phyloP scores from a whole-genome alignment of 2,888 invertebrate species.

The Yponomeuta plumbellus region DNA sequence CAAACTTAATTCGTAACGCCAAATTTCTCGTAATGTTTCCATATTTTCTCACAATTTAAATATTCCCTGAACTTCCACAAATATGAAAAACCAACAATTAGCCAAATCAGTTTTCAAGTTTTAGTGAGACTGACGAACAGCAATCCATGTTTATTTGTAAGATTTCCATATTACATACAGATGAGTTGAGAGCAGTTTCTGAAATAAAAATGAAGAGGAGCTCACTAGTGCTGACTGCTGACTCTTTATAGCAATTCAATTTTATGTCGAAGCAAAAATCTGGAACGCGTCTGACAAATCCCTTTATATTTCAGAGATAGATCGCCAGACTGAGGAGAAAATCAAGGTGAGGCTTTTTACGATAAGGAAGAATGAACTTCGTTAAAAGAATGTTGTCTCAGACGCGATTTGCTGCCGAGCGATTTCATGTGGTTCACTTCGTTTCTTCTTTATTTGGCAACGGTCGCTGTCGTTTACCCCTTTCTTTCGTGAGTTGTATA shows the following conservation, averaged over 20 bases:
- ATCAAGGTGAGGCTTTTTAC: constrained; percentile 13
- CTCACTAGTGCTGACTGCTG: background rate
- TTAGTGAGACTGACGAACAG: too few species aligned
- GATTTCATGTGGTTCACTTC: constrained; percentile 12
- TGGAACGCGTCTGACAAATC: constrained; percentile 15
- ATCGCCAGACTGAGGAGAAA: constrained; percentile 10
- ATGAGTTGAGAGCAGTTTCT: too few species aligned
- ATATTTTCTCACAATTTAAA: too few species aligned
- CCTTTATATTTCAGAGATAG: constrained; percentile 13
- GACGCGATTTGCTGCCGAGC: background rate
- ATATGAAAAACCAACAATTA: too few species aligned
- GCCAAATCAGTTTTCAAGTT: too few species aligned
- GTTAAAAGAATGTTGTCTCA: constrained; percentile 8
- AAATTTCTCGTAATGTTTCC: too few species aligned
- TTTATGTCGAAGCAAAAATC: constrained; percentile 15
- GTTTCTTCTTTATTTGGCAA: constrained; percentile 11
- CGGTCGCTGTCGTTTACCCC: background rate
- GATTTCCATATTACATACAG: too few species aligned
- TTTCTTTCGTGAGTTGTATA: background rate
- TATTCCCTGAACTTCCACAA: too few species aligned
- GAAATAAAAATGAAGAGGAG: too few species aligned
- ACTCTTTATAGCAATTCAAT: constrained; percentile 5
- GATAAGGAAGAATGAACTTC: constrained; percentile 6
- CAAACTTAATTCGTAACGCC: too few species aligned
- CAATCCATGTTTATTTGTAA: too few species aligned